Evolutionary conservation across 2,797 vertebrate genomes (phyloP).

Genomic region (Podarcis lilfordi): DNA sequence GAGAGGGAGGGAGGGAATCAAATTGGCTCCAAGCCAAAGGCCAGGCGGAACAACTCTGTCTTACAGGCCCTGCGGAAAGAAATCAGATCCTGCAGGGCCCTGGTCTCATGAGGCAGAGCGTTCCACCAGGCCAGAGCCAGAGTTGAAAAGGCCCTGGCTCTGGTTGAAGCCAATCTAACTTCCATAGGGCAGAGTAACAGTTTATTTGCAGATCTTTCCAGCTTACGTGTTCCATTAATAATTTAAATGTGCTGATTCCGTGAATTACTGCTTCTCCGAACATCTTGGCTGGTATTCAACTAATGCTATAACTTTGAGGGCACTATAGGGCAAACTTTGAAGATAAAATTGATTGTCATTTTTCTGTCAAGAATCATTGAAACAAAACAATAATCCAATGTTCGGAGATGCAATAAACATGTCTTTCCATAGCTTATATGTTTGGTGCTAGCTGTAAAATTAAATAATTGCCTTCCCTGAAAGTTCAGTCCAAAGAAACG

Average conservation of each 20-base stretch:
- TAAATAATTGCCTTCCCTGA: conserved; percentile 27
- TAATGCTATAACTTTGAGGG: neutral
- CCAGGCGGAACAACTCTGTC: too few species aligned
- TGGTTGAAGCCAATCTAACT: too few species aligned
- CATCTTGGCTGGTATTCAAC: neutral
- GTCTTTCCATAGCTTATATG: neutral
- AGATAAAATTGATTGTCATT: neutral
- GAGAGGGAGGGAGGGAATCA: too few species aligned
- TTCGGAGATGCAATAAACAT: neutral
- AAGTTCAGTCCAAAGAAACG: conserved; percentile 47
- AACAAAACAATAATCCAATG: neutral
- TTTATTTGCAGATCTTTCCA: conserved; percentile 72
- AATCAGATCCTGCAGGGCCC: too few species aligned
- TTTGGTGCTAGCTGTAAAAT: conserved; percentile 21
- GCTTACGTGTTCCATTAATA: conserved; percentile 68
- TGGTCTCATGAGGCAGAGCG: too few species aligned
- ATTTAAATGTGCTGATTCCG: conserved; percentile 59
- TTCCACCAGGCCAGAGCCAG: too few species aligned
- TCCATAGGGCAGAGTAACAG: conserved; percentile 47
- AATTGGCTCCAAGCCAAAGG: too few species aligned
- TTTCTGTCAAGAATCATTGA: neutral
- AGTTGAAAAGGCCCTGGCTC: too few species aligned
- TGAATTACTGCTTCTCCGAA: neutral
- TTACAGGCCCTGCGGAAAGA: too few species aligned
- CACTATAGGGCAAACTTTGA: neutral